phyloP scores from a whole-genome alignment of 2,797 vertebrate genomes.

The Spinus pinus region DNA sequence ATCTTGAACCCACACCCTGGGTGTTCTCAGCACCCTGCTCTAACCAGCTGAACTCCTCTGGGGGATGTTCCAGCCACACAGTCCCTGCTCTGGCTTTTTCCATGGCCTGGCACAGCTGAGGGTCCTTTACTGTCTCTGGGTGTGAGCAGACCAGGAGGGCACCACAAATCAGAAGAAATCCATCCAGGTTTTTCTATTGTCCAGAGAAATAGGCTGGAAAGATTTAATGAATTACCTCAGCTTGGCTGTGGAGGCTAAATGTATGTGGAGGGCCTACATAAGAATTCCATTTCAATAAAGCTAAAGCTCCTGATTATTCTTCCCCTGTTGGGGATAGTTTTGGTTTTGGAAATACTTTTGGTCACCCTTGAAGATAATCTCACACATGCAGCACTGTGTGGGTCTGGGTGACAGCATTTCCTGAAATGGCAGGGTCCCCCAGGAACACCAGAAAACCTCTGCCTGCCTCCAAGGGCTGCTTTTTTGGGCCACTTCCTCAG shows the following conservation, averaged over 20 bases:
- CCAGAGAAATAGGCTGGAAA: background rate
- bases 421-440: background rate
- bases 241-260: background rate
- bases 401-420: background rate
- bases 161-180: too few relatives aligned
- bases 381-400: background rate
- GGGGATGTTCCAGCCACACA: accelerated
- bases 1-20: background rate
- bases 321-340: background rate
- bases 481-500: background rate
- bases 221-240: background rate
- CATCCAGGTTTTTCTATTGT: background rate
- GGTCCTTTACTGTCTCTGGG: background rate
- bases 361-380: background rate
- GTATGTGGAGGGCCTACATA: background rate
- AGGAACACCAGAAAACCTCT: background rate
- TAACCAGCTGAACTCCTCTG: background rate
- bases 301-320: background rate
- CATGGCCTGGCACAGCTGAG: background rate
- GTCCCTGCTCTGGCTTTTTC: background rate
- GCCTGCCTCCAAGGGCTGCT: background rate
- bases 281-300: background rate
- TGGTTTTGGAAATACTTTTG: background rate
- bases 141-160: background rate
- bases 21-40: background rate